Percentiles rank a stretch among this genome's conserved stretches.
Conservation (phyloP, 2,797 vertebrate species). For the Pseudotriccus pelzelni region DNA sequence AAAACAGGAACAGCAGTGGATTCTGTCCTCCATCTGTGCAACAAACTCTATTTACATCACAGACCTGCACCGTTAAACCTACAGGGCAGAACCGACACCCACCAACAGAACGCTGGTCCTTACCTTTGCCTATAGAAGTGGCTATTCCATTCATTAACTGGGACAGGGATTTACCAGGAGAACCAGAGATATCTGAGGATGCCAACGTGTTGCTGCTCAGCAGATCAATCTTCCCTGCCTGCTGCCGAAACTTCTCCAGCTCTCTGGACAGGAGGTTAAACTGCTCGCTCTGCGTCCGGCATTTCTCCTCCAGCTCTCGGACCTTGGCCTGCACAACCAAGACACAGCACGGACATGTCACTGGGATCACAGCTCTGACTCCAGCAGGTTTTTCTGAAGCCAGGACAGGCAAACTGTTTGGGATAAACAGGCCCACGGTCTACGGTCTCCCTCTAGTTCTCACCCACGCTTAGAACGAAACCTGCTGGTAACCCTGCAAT, state of each 20-base stretch:
- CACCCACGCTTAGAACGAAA: not conserved
- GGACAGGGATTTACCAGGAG: constrained; percentile 85
- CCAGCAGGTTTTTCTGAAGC: not conserved
- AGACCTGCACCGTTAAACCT: not conserved
- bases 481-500: not conserved
- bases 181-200: constrained; percentile 77
- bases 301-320: constrained; percentile 97
- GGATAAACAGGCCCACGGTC: not conserved
- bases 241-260: constrained; percentile 91
- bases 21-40: not conserved
- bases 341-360: not conserved
- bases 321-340: constrained; percentile 87
- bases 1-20: not conserved
- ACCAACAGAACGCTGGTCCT: not conserved
- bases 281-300: constrained; percentile 93
- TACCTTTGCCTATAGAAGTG: constrained; percentile 88
- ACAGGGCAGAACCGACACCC: not conserved
- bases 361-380: not conserved
- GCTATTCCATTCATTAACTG: constrained; percentile 92
- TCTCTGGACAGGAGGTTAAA: constrained; percentile 95
- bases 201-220: constrained; percentile 78
- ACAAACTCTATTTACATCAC: not conserved
- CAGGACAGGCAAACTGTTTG: not conserved
- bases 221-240: constrained; percentile 90
- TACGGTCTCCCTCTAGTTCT: not conserved